A percentile compares a stretch with the other conserved stretches of the same genome.
Evolutionary conservation across 2,888 invertebrate species (phyloP).

Genomic region (Ichneumoninae sp.): DNA sequence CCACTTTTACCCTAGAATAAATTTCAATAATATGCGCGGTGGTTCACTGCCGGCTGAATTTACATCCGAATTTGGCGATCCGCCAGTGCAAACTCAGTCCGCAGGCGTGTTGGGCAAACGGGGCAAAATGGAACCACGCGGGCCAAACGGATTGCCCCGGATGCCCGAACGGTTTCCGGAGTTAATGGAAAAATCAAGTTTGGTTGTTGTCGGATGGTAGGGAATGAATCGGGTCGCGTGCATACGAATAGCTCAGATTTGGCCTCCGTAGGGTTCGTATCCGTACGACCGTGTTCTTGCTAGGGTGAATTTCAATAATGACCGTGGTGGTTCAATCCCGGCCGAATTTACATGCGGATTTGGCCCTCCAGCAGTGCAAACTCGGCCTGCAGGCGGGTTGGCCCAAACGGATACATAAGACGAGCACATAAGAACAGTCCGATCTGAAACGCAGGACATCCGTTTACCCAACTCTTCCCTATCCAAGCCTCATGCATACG

Average conservation of each 20-base stretch:
- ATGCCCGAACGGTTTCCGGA: too few relatives aligned
- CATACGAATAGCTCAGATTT: slow-evolving; percentile 7
- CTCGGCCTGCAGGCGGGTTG: too few relatives aligned
- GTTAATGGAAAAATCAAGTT: too few relatives aligned
- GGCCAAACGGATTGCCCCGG: not conserved
- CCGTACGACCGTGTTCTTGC: not conserved
- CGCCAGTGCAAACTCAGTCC: not conserved
- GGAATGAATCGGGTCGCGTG: not conserved
- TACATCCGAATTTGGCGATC: not conserved
- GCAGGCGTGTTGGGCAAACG: not conserved
- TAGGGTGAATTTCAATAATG: not conserved
- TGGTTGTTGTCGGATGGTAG: not conserved
- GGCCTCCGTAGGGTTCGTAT: not conserved
- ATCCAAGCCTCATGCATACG: not conserved
- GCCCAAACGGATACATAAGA: not conserved
- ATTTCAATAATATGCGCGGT: not conserved
- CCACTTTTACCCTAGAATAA: too few relatives aligned
- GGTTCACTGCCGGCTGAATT: not conserved
- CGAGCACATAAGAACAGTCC: not conserved
- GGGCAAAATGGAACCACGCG: not conserved
- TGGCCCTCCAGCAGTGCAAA: too few relatives aligned
- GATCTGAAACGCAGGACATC: not conserved
- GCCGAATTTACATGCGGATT: not conserved
- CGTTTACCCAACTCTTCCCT: not conserved
- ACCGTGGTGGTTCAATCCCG: not conserved